A percentile compares a stretch with the other conserved stretches of the same genome.
Conservation (phyloP, 30 jellyfish, hydroid and myxozoan genomes). For the Pseudorhiza aurosa region DNA sequence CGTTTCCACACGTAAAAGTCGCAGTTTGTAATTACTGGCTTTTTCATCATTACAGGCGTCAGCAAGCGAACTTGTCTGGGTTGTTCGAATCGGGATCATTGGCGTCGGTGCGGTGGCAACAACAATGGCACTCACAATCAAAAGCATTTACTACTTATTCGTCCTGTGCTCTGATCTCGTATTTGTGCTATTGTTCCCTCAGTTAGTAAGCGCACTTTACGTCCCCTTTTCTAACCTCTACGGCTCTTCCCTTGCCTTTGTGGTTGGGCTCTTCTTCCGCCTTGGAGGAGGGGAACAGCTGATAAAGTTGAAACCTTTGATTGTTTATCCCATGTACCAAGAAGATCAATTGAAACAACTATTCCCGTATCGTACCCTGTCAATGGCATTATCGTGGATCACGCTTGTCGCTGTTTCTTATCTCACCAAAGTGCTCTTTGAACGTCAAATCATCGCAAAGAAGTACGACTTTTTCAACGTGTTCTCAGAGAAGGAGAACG, state of each 20-base stretch:
- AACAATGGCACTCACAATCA: slow-evolving; percentile 74
- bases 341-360: slow-evolving; percentile 29
- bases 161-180: slow-evolving; percentile 82
- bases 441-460: slow-evolving; percentile 28
- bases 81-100: slow-evolving; percentile 55
- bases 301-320: slow-evolving; percentile 55
- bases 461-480: slow-evolving; percentile 63
- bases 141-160: slow-evolving; percentile 66
- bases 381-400: slow-evolving; percentile 69
- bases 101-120: slow-evolving; percentile 80
- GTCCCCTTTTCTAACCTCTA: slow-evolving; percentile 64
- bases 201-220: slow-evolving; percentile 67
- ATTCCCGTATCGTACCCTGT: slow-evolving; percentile 77
- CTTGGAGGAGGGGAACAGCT: slow-evolving; percentile 78
- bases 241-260: slow-evolving; percentile 58
- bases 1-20: too few relatives aligned
- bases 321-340: slow-evolving; percentile 60
- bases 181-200: slow-evolving; percentile 72
- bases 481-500: not conserved
- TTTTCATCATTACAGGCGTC: slow-evolving; percentile 54
- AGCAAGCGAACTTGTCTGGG: slow-evolving; percentile 79
- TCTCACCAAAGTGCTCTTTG: slow-evolving; percentile 53
- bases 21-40: not conserved
- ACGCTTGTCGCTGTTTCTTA: slow-evolving; percentile 65
- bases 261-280: slow-evolving; percentile 63